Conservation (phyloP, 2,113 vertebrate species). For the Rhagologus leucostigma region DNA sequence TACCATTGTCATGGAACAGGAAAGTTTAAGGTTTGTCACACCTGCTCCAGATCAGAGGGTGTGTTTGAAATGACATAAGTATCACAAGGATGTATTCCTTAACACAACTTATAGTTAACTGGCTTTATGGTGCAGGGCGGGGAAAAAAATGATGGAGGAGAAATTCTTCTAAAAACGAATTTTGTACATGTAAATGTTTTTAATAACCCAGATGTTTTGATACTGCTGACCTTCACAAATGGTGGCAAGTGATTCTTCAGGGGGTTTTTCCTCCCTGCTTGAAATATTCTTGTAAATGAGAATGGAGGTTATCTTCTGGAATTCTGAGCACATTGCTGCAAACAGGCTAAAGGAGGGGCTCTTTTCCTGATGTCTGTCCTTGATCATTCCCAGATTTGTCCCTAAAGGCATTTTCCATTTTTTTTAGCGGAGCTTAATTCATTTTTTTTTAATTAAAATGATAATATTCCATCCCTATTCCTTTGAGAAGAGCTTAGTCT, state of each 20-base stretch:
- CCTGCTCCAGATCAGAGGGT: neutral
- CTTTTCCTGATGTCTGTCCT: neutral
- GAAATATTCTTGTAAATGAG: neutral
- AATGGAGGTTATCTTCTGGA: neutral
- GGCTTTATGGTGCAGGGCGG: too few species aligned
- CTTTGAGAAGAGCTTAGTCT: neutral
- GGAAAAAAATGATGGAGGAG: neutral
- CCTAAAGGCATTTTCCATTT: neutral
- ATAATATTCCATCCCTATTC: neutral
- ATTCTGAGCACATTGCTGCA: neutral
- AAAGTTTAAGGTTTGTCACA: neutral
- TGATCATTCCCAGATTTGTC: neutral
- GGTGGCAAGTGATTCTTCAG: neutral
- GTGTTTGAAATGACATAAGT: neutral
- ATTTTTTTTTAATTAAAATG: neutral
- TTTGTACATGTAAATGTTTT: neutral
- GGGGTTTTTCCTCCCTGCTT: neutral
- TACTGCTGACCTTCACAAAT: neutral
- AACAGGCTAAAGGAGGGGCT: neutral
- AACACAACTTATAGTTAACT: neutral
- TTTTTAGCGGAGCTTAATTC: neutral
- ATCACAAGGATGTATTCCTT: neutral
- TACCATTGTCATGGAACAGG: neutral
- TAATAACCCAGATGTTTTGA: neutral
- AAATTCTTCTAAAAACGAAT: neutral